phyloP scores from a whole-genome alignment of 1,140 invertebrate species.

The Nephila pilipes region DNA sequence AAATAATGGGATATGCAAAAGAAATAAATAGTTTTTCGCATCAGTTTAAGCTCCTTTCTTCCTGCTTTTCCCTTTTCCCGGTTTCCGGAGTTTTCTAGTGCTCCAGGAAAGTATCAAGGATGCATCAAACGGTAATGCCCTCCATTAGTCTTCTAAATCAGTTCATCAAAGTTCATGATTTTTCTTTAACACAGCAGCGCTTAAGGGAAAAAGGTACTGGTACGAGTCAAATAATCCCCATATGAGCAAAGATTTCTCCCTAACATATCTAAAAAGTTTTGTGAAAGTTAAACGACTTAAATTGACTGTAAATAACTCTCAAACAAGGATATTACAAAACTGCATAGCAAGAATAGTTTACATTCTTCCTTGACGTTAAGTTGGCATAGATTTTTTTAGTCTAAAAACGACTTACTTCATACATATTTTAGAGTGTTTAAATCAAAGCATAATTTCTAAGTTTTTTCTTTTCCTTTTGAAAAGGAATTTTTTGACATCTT shows the following conservation, averaged over 20 bases:
- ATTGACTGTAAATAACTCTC: slow-evolving; percentile 26
- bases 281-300: slow-evolving; percentile 25
- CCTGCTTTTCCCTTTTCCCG: not conserved
- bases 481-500: too few species aligned
- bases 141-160: slow-evolving; percentile 70
- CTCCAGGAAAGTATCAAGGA: slow-evolving; percentile 17
- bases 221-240: not conserved
- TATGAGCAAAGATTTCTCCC: not conserved
- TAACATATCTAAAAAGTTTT: slow-evolving; percentile 32
- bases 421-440: not conserved
- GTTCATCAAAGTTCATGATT: slow-evolving; percentile 69
- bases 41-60: slow-evolving; percentile 68
- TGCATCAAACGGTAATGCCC: slow-evolving; percentile 46
- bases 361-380: not conserved
- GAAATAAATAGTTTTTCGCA: slow-evolving; percentile 72
- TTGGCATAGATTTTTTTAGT: not conserved
- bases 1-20: slow-evolving; percentile 74
- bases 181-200: slow-evolving; percentile 40
- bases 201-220: not conserved
- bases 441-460: not conserved
- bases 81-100: not conserved
- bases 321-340: not conserved
- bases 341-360: not conserved
- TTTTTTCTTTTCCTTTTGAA: too few species aligned
- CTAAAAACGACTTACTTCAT: not conserved